These are phyloP conservation scores for Alsophila aescularia DNA, from an alignment of 2,888 invertebrate species.

Conservation along the genomic window DNA sequence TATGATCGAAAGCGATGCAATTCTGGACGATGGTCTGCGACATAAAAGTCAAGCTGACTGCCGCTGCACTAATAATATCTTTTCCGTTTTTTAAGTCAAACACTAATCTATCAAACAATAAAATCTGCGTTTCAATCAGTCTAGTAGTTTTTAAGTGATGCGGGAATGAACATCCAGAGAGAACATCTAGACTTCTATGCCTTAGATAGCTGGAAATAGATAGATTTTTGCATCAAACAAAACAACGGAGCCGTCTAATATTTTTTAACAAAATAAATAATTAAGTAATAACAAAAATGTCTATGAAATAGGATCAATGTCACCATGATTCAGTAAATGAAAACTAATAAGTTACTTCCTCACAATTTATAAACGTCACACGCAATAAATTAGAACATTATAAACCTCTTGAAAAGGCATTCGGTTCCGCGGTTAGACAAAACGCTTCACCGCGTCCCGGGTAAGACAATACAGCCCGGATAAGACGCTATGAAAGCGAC, in stretches of 20 bases:
- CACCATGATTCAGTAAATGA: slow-evolving; percentile 34
- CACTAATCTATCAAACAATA: too few species aligned
- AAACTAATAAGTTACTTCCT: slow-evolving; percentile 42
- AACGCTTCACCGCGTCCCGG: slow-evolving; percentile 47
- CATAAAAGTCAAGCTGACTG: background rate
- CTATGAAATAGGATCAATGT: slow-evolving; percentile 30
- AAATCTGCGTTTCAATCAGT: too few species aligned
- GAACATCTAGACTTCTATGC: too few species aligned
- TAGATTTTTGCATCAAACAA: too few species aligned
- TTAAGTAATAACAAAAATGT: background rate
- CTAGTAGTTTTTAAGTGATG: too few species aligned
- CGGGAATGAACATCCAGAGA: too few species aligned
- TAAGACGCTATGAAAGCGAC: slow-evolving; percentile 76
- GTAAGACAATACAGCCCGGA: slow-evolving; percentile 45
- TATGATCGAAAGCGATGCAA: background rate
- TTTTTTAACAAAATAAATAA: background rate
- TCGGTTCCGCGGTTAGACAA: slow-evolving; percentile 56
- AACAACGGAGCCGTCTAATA: too few species aligned
- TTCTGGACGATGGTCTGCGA: background rate
- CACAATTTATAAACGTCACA: slow-evolving; percentile 60
- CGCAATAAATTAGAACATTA: slow-evolving; percentile 65
- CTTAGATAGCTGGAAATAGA: too few species aligned
- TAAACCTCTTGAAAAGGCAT: slow-evolving; percentile 53
- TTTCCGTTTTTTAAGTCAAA: too few species aligned
- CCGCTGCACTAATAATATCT: too few species aligned